phyloP scores from a whole-genome alignment of 2,888 invertebrate species.

The Chaetoderma sp. region DNA sequence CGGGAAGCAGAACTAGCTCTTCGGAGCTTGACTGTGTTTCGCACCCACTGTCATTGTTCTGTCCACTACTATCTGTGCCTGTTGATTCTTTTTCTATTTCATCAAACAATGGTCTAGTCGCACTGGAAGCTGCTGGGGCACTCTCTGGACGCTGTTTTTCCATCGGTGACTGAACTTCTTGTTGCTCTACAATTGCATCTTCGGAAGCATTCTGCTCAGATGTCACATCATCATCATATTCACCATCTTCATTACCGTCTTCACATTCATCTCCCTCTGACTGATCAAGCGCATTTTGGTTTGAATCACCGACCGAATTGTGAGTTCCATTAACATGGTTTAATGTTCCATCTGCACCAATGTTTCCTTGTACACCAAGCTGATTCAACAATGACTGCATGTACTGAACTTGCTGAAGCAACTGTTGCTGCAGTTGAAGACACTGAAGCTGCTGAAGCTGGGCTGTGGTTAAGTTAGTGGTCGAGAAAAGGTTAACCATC shows the following conservation, averaged over 20 bases:
- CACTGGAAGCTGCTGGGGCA: background rate
- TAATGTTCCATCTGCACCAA: too few relatives aligned
- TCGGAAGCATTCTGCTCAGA: too few relatives aligned
- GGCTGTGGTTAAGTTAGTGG: slow-evolving; percentile 48
- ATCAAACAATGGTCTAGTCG: slow-evolving; percentile 13
- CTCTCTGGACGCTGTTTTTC: background rate
- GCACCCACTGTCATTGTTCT: too few relatives aligned
- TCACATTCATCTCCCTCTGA: background rate
- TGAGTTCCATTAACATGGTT: slow-evolving; percentile 5
- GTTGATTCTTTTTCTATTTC: too few relatives aligned
- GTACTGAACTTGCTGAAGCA: slow-evolving; percentile 56
- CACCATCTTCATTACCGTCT: slow-evolving; percentile 3
- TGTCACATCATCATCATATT: slow-evolving; percentile 11
- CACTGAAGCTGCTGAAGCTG: slow-evolving; percentile 54
- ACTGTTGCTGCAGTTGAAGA: slow-evolving; percentile 52
- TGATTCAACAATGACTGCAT: slow-evolving; percentile 51
- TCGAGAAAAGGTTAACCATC: slow-evolving; percentile 40
- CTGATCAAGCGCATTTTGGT: background rate
- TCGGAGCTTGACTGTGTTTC: too few relatives aligned
- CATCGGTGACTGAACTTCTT: background rate
- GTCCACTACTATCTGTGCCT: too few relatives aligned
- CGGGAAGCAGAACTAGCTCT: too few relatives aligned
- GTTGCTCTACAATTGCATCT: too few relatives aligned
- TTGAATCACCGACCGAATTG: background rate
- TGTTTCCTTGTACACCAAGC: slow-evolving; percentile 43